phyloP scores from a whole-genome alignment of 2,113 vertebrate genomes.

The Okapia johnstoni region DNA sequence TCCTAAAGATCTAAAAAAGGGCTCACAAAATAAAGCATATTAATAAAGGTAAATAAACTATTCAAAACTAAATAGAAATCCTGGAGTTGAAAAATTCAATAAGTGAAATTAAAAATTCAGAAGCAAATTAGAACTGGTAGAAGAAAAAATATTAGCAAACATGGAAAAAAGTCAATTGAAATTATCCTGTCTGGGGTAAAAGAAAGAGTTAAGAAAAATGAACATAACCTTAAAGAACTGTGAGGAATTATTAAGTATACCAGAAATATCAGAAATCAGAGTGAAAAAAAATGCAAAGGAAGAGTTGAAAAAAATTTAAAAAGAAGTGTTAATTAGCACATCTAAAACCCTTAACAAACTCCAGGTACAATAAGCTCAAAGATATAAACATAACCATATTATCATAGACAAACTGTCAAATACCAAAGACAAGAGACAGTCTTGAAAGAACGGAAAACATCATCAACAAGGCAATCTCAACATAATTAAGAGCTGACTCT shows the following conservation, averaged over 20 bases:
- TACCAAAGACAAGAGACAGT: background rate
- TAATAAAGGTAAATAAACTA: background rate
- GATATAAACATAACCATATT: background rate
- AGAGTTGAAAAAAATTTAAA: background rate
- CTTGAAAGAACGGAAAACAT: background rate
- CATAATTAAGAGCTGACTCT: background rate
- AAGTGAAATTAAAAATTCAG: background rate
- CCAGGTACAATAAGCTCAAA: background rate
- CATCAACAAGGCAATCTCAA: background rate
- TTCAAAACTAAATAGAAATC: background rate
- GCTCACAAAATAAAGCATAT: background rate
- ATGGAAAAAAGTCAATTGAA: background rate
- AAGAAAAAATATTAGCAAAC: background rate
- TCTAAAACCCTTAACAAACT: background rate
- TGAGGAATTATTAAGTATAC: background rate
- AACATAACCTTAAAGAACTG: background rate
- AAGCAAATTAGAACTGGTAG: background rate
- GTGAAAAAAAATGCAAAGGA: background rate
- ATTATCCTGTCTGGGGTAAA: background rate
- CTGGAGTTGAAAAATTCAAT: background rate
- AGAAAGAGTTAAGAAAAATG: background rate
- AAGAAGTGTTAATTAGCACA: background rate
- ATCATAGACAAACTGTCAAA: background rate
- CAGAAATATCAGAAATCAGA: background rate
- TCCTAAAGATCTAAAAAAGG: background rate